phyloP scores from a whole-genome alignment of 2,888 invertebrate species.

The Plusia festucae region DNA sequence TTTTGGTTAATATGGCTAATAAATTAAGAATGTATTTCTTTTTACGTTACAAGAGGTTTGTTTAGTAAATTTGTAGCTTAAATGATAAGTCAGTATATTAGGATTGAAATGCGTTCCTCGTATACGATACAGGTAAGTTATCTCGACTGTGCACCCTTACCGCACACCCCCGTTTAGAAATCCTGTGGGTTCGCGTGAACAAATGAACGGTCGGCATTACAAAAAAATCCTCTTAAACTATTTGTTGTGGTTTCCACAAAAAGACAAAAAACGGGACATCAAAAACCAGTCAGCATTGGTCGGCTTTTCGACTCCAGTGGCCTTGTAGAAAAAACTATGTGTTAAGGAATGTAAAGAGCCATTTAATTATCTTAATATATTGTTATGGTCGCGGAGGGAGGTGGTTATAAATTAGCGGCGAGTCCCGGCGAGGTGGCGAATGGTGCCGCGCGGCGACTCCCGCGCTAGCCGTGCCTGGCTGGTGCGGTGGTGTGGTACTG shows the following conservation, averaged over 20 bases:
- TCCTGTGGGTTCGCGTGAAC: slow-evolving; percentile 76
- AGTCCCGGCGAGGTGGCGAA: slow-evolving; percentile 78
- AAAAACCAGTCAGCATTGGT: slow-evolving; percentile 88
- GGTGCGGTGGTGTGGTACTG: slow-evolving; percentile 3
- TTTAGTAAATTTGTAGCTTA: slow-evolving; percentile 14
- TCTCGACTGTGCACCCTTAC: slow-evolving; percentile 44
- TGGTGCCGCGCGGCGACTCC: slow-evolving; percentile 60
- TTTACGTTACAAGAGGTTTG: slow-evolving; percentile 21
- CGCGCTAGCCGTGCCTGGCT: slow-evolving; percentile 44
- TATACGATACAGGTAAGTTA: slow-evolving; percentile 43
- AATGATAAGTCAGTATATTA: slow-evolving; percentile 10
- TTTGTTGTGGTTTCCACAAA: slow-evolving; percentile 87
- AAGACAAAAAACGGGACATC: slow-evolving; percentile 82
- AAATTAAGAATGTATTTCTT: slow-evolving; percentile 56
- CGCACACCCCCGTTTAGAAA: slow-evolving; percentile 55
- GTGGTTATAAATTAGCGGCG: slow-evolving; percentile 85
- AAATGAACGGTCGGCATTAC: slow-evolving; percentile 78
- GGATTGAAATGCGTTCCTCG: slow-evolving; percentile 13
- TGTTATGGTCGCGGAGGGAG: slow-evolving; percentile 87
- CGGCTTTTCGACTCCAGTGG: slow-evolving; percentile 85
- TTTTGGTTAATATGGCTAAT: slow-evolving; percentile 61
- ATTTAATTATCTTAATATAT: slow-evolving; percentile 90
- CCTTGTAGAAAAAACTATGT: slow-evolving; percentile 86
- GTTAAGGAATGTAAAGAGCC: slow-evolving; percentile 89
- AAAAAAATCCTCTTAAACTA: slow-evolving; percentile 86